phyloP scores from a whole-genome alignment of 2,113 vertebrate genomes.

The Callithrix jacchus region DNA sequence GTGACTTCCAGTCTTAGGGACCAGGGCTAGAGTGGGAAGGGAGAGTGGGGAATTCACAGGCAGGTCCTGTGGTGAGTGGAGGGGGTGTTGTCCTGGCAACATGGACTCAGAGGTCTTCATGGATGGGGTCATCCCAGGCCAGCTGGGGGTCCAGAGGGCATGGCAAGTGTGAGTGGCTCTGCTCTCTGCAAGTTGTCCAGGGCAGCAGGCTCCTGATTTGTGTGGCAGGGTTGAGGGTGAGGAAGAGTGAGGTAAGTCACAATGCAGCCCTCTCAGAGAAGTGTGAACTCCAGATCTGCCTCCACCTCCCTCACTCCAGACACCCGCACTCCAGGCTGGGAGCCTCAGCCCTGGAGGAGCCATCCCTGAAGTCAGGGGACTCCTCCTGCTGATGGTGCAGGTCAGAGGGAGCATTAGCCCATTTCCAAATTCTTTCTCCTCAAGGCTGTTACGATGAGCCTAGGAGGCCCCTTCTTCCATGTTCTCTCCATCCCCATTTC shows the following conservation, averaged over 20 bases:
- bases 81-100: background rate
- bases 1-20: background rate
- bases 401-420: background rate
- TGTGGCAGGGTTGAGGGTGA: background rate
- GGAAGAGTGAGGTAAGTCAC: background rate
- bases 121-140: background rate
- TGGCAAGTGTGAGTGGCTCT: background rate
- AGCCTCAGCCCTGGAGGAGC: no score
- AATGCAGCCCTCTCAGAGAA: background rate
- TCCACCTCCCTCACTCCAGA: background rate
- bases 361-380: background rate
- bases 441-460: background rate
- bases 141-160: background rate
- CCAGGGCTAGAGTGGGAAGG: background rate
- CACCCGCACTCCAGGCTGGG: background rate
- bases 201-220: background rate
- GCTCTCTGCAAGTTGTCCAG: background rate
- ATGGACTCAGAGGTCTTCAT: background rate
- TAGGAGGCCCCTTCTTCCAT: background rate
- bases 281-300: background rate
- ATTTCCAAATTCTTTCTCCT: background rate
- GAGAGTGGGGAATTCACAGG: background rate
- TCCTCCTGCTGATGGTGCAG: fast-evolving
- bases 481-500: background rate
- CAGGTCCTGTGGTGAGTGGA: background rate